These are phyloP conservation scores for Cavia aperea DNA, from an alignment of 2,113 vertebrate genomes.

Conservation along the genomic window DNA sequence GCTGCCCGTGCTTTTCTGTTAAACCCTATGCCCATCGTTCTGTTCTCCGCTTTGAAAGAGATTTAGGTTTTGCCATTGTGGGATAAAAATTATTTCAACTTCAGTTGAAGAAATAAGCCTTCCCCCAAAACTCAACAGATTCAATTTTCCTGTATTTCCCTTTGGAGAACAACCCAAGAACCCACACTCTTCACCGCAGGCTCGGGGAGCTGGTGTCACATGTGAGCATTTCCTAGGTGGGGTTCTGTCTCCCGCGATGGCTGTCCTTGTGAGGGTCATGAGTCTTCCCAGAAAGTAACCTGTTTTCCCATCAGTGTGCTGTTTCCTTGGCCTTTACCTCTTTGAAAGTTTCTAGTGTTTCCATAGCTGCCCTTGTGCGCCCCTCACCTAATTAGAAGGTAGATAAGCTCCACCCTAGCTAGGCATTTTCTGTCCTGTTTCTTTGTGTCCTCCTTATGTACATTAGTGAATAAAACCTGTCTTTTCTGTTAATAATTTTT, in stretches of 20 bases:
- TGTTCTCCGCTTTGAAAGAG: not conserved
- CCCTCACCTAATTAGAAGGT: not conserved
- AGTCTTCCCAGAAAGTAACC: not conserved
- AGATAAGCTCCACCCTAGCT: not conserved
- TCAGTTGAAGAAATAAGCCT: conserved; percentile 13
- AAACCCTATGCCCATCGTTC: not conserved
- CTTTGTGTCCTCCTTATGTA: not conserved
- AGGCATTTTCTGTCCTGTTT: not conserved
- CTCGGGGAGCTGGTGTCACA: not conserved
- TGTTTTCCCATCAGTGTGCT: not conserved
- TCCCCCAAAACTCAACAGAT: not conserved
- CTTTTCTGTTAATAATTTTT: not conserved
- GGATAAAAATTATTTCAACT: conserved; percentile 12
- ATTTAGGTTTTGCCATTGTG: not conserved
- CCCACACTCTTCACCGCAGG: not conserved
- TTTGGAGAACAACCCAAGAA: not conserved
- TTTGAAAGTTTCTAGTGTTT: not conserved
- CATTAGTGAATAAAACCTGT: not conserved
- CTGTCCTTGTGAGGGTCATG: not conserved
- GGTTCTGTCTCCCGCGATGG: not conserved
- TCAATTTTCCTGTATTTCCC: not conserved
- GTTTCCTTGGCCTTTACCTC: not conserved
- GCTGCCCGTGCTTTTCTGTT: not conserved
- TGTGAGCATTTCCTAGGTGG: not conserved
- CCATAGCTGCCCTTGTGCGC: not conserved